phyloP scores from a whole-genome alignment of 2,113 vertebrate genomes.

The Oxyruncus cristatus region DNA sequence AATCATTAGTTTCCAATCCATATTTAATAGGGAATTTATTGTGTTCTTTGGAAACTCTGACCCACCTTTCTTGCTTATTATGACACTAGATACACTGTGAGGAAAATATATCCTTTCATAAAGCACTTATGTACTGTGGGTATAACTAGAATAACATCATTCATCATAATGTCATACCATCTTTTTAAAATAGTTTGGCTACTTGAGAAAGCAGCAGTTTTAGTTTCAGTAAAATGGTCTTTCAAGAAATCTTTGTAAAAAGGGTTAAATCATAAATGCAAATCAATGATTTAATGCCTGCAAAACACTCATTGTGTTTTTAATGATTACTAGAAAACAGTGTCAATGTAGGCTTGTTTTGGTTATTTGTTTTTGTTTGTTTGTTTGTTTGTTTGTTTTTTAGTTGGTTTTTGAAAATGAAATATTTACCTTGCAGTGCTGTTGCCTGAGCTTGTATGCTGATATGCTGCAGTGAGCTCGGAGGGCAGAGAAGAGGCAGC shows the following conservation, averaged over 20 bases:
- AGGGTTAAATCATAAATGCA: background rate
- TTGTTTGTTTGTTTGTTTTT: too few species aligned
- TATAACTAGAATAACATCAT: background rate
- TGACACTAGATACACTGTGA: background rate
- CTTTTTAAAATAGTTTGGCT: background rate
- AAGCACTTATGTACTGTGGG: background rate
- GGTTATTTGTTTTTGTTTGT: too few species aligned
- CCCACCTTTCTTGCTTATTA: background rate
- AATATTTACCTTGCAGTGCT: background rate
- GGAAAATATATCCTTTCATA: background rate
- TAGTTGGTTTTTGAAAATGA: background rate
- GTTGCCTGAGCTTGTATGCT: background rate
- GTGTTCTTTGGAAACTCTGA: background rate
- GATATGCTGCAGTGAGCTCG: fast-evolving
- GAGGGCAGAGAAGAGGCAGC: background rate
- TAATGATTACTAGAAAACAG: background rate
- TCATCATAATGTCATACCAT: background rate
- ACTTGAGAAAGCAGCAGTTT: background rate
- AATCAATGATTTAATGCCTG: background rate
- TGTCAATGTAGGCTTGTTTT: background rate
- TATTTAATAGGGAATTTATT: background rate
- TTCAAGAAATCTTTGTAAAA: background rate
- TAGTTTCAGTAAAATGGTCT: background rate
- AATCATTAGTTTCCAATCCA: background rate
- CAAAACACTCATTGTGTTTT: background rate